Base-by-base conservation (phyloP, 1,140 invertebrate genomes). In the Nasonia longicornis region DNA sequence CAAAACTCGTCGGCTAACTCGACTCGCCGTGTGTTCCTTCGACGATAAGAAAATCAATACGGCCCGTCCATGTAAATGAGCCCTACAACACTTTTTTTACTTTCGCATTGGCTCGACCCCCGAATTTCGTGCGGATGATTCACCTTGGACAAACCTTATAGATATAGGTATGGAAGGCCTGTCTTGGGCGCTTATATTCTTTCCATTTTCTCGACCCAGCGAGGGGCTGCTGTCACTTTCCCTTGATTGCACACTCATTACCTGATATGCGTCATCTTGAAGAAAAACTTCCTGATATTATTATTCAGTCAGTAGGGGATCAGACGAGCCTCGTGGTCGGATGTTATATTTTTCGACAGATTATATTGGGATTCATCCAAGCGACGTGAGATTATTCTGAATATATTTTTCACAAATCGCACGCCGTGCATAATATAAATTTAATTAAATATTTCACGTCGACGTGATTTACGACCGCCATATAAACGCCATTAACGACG, bases 11-110 rank as follows among this genome's bases (percentile, higher is more conserved):
- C 22, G 52, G 71, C 48, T 80, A 63, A 74, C 26, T 73, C 71
- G 35, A 31, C 58, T 2, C n/a, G 11, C 42, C 31, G 20, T 66
- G 29, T 22, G 52, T 73, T 63, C 26, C 22, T 64, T 26, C 8
- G 12, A 29, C 22, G 58, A 73, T 69, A 69, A 76, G 72, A 81
- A 81, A 81, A 81, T 81, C 80, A 77, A 81, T 81, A 81, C 69
- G 16, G 10, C 45, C 31, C 20, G 12, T 67, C 45, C 48, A 76
- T 77, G 73, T 81, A 81, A 76, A 81, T 81, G 80, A 76, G 67
- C 64, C 64, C n/a, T 58, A 72, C 71, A 69, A 69, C 48, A 73
- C 20, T 64, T 80, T 80, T 80, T 75, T 52, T 0, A 35, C 31
- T 35, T 20, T 58, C 4, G 11, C 16, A 14, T 77, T 8, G 20